Base-by-base conservation (phyloP, 2,888 invertebrate species). In the Erebia palarica region DNA sequence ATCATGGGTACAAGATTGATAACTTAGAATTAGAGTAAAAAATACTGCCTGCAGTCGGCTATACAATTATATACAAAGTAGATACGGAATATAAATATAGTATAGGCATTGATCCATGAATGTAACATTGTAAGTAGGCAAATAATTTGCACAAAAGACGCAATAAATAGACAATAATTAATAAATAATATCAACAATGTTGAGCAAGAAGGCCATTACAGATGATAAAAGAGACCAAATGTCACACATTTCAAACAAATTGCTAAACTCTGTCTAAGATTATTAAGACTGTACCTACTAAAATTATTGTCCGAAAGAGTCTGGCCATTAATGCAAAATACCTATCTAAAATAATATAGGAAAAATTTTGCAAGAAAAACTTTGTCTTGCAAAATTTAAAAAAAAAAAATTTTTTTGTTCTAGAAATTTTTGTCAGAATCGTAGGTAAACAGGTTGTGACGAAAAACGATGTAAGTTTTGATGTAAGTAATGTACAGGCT, bases 161-260 rank as follows among this genome's bases (percentile, higher is more conserved):
- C 53, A 69, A 64, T 64, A 42, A 58, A 53, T n/a, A 53, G 42
- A 13, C 47, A 16, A 58, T n/a, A 57, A 51, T 53, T 13, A 21
- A 51, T 27, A 63, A 70, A 83, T 84, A 55, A 55, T 53, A 70
- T 65, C 70, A 67, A 73, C 73, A 69, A 68, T 67, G 73, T 73
- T 36, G 57, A 5, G 60, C 21, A 42, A 21, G 21, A 21, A 51
- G 53, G 16, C 3, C 53, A 53, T 18, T 3, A 55, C 18, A 58
- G 11, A 58, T 58, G 57, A 58, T 58, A 21, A 27, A 71, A 71
- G 57, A 73, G 71, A 67, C 71, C 71, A 72, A 58, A 58, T 53
- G 57, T 67, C 65, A 70, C 44, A 14, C 63, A 49, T 42, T 69
- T 57, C 42, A 65, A 68, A 63, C 57, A 61, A 68, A 65, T 36